phyloP scores from a whole-genome alignment of 2,888 invertebrate species.

The Philereme transversata region DNA sequence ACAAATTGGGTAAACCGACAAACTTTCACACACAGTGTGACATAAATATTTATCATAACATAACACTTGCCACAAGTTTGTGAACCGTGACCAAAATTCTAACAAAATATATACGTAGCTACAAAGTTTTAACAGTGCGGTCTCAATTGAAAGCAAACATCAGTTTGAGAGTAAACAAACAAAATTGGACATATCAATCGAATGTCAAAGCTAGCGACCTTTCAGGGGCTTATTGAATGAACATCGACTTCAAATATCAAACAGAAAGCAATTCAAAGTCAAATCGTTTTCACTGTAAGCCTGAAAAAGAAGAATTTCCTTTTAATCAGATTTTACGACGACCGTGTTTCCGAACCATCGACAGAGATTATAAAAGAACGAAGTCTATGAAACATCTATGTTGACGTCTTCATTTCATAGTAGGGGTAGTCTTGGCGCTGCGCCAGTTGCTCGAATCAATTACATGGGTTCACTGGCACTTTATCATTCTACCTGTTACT shows the following conservation, averaged over 20 bases:
- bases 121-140: too few relatives aligned
- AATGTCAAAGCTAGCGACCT: not conserved
- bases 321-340: not conserved
- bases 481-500: conserved; percentile 50
- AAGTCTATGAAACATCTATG: conserved; percentile 6
- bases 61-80: conserved; percentile 8
- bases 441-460: conserved; percentile 55
- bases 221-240: not conserved
- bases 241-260: not conserved
- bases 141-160: not conserved
- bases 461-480: conserved; percentile 56
- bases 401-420: conserved; percentile 28
- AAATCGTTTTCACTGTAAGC: not conserved
- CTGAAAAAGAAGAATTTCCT: too few relatives aligned
- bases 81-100: not conserved
- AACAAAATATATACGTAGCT: not conserved
- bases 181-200: too few relatives aligned
- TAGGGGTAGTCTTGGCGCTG: conserved; percentile 45
- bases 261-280: not conserved
- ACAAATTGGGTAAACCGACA: conserved; percentile 2
- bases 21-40: conserved; percentile 7
- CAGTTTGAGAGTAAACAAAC: too few relatives aligned
- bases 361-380: not conserved
- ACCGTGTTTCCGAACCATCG: not conserved
- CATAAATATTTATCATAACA: conserved; percentile 24